Evolutionary conservation across 1,140 invertebrate genomes (phyloP), one percentile per base, ranked within the genome.

Genomic region (Microplitis demolitor): DNA sequence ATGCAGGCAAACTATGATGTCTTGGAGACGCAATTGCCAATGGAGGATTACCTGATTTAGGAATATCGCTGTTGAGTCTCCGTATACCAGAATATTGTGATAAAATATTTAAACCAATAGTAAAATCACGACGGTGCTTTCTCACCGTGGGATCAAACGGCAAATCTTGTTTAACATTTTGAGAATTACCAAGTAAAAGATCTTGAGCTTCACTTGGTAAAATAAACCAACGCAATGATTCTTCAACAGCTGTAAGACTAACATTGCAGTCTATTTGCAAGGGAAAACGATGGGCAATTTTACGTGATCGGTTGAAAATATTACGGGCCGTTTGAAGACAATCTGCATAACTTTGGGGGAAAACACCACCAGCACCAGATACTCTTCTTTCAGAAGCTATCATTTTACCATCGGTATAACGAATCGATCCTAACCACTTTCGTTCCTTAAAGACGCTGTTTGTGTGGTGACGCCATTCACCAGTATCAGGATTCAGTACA

Each of bases 401-500:
- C 90, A 96, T 93, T 81, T 91, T 91, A 3, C 94, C 94, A 75
- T 93, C 90, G 9, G 90, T 88, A 78, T 95, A 96, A 68, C 91
- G 88, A 54, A 96, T 90, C n/a, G 92, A 90, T 58, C 92, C 91
- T 8, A 97, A 85, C 89, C 94, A 96, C 82, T 94, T 95, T 39
- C 93, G 89, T 72, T 96, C 94, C 79, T 93, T 93, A 71, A 93
- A 91, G 1, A 93, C 91, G 53, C 92, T 89, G 80, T 94, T 93
- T 1, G 93, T 91, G 79, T 93, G 91, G 82, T 97, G 95, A 71
- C 93, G 90, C 95, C 95, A 98, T 87, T 97, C 95, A 1, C 93
- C 96, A 6, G 94, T 97, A 82, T 96, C 92, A 4, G 93, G 90
- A 83, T 97, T 95, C 9, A 96, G 89, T 5, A 91, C 89, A 80